Conservation (phyloP, 2,113 vertebrate genomes). For the Empidonax traillii region DNA sequence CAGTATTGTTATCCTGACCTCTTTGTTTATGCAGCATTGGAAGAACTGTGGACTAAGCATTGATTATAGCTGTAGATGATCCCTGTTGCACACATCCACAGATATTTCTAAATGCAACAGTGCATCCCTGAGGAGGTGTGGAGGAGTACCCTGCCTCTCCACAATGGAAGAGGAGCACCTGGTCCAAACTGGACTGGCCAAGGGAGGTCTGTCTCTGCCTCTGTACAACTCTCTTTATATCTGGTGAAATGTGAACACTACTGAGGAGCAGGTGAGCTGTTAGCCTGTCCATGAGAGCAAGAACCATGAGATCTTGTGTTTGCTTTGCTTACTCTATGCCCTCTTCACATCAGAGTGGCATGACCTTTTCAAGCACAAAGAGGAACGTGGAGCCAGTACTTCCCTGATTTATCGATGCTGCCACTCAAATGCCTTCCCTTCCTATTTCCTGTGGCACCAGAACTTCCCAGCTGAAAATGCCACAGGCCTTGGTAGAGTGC, state of each 20-base stretch:
- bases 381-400: neutral
- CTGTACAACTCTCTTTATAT: neutral
- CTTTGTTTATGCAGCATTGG: neutral
- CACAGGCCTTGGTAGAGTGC: rapidly evolving
- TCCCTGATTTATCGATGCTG: neutral
- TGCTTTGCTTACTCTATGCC: neutral
- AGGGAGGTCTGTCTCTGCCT: neutral
- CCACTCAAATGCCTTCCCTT: neutral
- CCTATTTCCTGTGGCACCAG: rapidly evolving
- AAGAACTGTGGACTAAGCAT: neutral
- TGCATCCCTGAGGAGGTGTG: rapidly evolving
- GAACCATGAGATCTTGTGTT: neutral
- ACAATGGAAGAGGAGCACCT: rapidly evolving
- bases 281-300: neutral
- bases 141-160: neutral
- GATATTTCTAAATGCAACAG: neutral
- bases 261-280: neutral
- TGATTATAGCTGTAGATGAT: neutral
- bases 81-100: neutral
- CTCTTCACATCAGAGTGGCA: neutral
- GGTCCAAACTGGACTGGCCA: rapidly evolving
- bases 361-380: neutral
- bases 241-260: neutral
- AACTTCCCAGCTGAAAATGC: neutral
- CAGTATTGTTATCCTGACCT: neutral